Conservation (phyloP, 2,888 invertebrate species). For the Podabrus alpinus region DNA sequence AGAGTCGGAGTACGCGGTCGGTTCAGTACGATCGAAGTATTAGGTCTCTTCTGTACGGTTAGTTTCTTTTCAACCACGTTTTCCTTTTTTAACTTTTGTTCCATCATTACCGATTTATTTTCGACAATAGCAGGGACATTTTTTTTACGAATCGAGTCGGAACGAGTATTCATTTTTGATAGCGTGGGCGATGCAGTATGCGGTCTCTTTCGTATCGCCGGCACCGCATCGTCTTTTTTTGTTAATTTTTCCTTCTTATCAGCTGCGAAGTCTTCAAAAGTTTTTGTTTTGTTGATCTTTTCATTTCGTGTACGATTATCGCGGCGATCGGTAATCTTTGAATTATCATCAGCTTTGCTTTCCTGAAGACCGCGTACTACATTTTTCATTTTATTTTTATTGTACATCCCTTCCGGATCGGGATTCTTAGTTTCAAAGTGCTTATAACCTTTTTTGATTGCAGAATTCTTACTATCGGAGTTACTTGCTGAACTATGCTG, state of each 20-base stretch:
- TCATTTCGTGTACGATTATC: neutral
- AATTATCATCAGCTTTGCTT: neutral
- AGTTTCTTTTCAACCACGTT: neutral
- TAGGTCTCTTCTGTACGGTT: neutral
- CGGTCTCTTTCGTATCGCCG: neutral
- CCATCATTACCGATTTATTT: neutral
- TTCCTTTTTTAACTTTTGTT: neutral
- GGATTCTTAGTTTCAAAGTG: neutral
- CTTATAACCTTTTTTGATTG: neutral
- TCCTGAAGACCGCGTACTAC: neutral
- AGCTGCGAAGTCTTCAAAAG: neutral
- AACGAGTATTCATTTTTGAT: neutral
- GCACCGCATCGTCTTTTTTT: neutral
- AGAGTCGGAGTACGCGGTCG: no score
- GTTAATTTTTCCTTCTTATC: neutral
- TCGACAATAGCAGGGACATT: neutral
- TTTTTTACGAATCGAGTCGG: neutral
- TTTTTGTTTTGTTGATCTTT: neutral
- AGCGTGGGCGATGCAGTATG: neutral
- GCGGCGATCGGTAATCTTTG: neutral
- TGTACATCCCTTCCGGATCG: neutral
- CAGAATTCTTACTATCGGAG: neutral
- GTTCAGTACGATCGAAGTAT: no score
- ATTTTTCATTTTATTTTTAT: neutral
- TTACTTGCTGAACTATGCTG: neutral